Percentiles rank a stretch among this genome's conserved stretches.
These are phyloP conservation scores for Dipodomys ordii DNA, from an alignment of 2,113 vertebrate species.

Conservation along the genomic window DNA sequence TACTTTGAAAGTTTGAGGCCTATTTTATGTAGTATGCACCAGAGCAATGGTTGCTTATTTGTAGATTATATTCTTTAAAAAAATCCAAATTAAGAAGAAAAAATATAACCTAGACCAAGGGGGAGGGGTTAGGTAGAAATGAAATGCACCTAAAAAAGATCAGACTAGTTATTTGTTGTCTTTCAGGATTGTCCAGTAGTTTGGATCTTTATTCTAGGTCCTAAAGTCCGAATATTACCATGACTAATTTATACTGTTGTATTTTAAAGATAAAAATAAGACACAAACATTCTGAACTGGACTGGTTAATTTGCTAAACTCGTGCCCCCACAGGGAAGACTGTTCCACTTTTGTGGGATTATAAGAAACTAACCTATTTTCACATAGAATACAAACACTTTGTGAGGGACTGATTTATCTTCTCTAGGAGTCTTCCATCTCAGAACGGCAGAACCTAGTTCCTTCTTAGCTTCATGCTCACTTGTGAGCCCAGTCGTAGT, in stretches of 20 bases:
- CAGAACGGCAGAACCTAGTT: not conserved
- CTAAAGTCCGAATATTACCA: not conserved
- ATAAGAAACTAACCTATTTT: not conserved
- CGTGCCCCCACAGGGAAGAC: not conserved
- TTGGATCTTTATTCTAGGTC: not conserved
- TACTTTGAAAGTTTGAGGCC: not conserved
- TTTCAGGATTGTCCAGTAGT: not conserved
- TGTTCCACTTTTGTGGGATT: not conserved
- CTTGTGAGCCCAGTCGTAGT: not conserved
- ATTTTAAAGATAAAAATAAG: not conserved
- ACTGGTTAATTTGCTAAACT: not conserved
- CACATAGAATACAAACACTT: not conserved
- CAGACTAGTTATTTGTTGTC: not conserved
- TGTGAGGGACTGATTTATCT: not conserved
- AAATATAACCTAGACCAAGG: not conserved
- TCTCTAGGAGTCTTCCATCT: not conserved
- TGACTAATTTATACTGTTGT: not conserved
- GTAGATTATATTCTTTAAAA: not conserved
- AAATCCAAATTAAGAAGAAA: not conserved
- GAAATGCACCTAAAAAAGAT: not conserved
- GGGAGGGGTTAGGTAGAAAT: not conserved
- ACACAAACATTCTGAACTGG: not conserved
- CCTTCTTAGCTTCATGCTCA: not conserved
- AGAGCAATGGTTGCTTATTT: not conserved
- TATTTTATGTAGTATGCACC: not conserved